Evolutionary conservation across 2,888 invertebrate genomes (phyloP).

Genomic region (Rhingia rostrata): DNA sequence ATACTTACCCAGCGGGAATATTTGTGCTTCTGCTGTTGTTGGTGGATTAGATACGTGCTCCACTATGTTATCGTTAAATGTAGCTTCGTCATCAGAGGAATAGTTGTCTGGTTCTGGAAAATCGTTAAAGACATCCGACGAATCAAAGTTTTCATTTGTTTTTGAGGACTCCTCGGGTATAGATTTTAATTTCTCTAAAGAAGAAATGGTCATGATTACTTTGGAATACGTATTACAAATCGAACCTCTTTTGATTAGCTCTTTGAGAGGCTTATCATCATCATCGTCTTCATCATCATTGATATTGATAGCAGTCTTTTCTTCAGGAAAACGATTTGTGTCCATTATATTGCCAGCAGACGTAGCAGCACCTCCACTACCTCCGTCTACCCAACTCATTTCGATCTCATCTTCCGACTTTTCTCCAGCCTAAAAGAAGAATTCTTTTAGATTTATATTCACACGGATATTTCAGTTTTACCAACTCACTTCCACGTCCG

Average conservation of each 20-base stretch:
- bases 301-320: constrained; percentile 6
- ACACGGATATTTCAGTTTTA: not conserved
- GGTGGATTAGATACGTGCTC: constrained; percentile 59
- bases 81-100: constrained; percentile 51
- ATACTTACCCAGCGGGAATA: constrained; percentile 76
- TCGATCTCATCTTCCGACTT: constrained; percentile 67
- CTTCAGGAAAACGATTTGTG: constrained; percentile 29
- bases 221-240: not conserved
- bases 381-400: constrained; percentile 49
- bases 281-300: constrained; percentile 69
- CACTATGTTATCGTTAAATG: constrained; percentile 53
- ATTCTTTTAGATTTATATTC: not conserved
- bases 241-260: constrained; percentile 63
- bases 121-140: constrained; percentile 60
- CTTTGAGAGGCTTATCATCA: constrained; percentile 74
- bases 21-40: constrained; percentile 75
- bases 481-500: constrained; percentile 72
- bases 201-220: no score
- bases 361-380: no score
- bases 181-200: constrained; percentile 41
- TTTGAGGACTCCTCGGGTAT: constrained; percentile 1
- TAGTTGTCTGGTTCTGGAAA: constrained; percentile 44
- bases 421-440: constrained; percentile 42
- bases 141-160: constrained; percentile 17
- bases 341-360: constrained; percentile 35